Conservation (phyloP, 2,797 vertebrate species). For the Sarcophilus harrisii region DNA sequence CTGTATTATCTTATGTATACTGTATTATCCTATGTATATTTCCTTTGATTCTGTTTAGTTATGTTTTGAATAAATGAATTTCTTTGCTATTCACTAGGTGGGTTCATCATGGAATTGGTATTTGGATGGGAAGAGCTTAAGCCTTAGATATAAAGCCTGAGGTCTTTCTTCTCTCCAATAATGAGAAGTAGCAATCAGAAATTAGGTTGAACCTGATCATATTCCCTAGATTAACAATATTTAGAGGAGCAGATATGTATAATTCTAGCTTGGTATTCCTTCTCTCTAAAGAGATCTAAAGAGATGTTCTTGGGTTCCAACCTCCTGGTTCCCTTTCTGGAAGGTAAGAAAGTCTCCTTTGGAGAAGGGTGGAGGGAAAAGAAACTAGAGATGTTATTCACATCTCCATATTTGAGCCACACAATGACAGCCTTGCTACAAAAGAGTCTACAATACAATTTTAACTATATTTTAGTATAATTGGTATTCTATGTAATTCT, state of each 20-base stretch:
- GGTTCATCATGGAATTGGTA: neutral
- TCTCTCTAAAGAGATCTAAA: neutral
- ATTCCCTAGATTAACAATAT: neutral
- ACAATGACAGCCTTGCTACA: neutral
- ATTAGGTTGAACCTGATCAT: neutral
- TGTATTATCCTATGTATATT: neutral
- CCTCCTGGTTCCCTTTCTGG: neutral
- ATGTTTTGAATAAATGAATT: neutral
- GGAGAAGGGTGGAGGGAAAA: neutral
- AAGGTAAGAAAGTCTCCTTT: neutral
- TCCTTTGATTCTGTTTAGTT: neutral
- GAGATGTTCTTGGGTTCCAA: neutral
- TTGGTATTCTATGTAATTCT: neutral
- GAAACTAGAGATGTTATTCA: neutral
- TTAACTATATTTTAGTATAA: neutral
- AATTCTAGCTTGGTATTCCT: neutral
- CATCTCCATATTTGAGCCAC: neutral
- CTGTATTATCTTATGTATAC: neutral
- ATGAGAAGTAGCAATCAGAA: neutral
- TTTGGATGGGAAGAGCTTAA: neutral
- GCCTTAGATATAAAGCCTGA: neutral
- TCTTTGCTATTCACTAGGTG: neutral
- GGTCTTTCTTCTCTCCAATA: neutral
- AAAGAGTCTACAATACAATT: neutral
- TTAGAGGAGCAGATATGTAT: neutral